Base-by-base conservation (phyloP, 2,113 vertebrate species). In the Lagopus leucura region DNA sequence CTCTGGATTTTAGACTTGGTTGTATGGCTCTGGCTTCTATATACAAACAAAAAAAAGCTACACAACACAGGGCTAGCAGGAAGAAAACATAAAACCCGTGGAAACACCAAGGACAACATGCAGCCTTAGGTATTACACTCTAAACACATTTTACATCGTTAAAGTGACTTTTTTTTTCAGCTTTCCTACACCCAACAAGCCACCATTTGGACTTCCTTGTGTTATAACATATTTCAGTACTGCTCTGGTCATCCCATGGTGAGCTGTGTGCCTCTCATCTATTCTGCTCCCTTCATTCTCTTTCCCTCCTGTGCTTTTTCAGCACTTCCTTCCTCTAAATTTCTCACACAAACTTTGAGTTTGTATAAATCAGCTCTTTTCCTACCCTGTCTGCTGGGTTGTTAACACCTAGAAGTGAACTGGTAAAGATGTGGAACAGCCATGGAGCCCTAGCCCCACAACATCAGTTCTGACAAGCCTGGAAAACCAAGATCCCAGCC, bases 211-310 rank as follows among this genome's bases (percentile, higher is more conserved):
- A 34, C 66, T 63, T 78, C 70, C 22, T 71, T 16, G 14, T 32
- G 16, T 52, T 57, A 52, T 2, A 6, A 14, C 1, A 38, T 4
- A 27, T 45, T 54, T 61, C 40, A 10, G 20, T 2, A 15, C 1
- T 1, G 17, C 30, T 69, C 47, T 28, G 27, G 19, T 34, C 67
- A 48, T 52, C 19, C 14, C 0, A 0, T 17, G 9, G 16, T 8
- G 22, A 45, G 7, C 36, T 69, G 50, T 20, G 3, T 4, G 8
- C 22, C 74, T 55, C 10, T 38, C 16, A 71, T 43, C 63, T 69
- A 5, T 10, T 8, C 27, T 28, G 1, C 6, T 55, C 8, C 30
- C 22, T 60, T 63, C 4, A 24, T 21, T 50, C 21, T 8, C 25
- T 42, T 89, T 28, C 48, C 43, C 3, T 64, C 45, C 34, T 43